Evolutionary conservation across 1,140 invertebrate genomes (phyloP).

Genomic region (Rhopalosiphum padi): DNA sequence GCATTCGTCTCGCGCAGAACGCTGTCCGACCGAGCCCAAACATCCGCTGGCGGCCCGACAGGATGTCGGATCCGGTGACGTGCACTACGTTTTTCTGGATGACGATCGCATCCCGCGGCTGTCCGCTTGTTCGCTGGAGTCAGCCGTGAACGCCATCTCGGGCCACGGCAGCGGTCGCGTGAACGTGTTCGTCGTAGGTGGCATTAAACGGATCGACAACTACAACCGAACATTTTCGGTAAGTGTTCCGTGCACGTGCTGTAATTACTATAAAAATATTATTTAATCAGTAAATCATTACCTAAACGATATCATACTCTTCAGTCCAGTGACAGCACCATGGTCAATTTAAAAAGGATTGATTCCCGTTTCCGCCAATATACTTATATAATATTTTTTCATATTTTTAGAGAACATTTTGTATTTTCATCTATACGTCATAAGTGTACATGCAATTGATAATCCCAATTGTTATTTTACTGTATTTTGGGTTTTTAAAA

Average conservation of each 20-base stretch:
- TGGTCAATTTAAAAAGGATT: no score
- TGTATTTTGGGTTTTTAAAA: no score
- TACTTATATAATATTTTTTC: no score
- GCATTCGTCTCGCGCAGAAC: background rate
- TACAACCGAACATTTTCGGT: background rate
- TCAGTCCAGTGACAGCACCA: no score
- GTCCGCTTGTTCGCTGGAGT: conserved; percentile 25
- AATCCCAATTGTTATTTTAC: no score
- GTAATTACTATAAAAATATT: background rate
- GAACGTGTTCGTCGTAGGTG: background rate
- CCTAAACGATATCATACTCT: background rate
- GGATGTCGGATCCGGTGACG: background rate
- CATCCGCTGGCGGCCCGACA: background rate
- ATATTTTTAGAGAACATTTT: no score
- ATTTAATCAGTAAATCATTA: no score
- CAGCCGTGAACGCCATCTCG: background rate
- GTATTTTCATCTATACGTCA: no score
- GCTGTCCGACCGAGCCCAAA: background rate
- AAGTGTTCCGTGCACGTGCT: background rate
- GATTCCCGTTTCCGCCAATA: no score
- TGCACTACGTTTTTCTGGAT: conserved; percentile 27
- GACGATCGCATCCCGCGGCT: background rate
- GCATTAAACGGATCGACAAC: background rate
- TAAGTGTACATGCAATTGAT: no score
- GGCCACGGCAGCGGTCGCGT: background rate